Base-by-base conservation (phyloP, 2,888 invertebrate species). In the Spialia ferax region DNA sequence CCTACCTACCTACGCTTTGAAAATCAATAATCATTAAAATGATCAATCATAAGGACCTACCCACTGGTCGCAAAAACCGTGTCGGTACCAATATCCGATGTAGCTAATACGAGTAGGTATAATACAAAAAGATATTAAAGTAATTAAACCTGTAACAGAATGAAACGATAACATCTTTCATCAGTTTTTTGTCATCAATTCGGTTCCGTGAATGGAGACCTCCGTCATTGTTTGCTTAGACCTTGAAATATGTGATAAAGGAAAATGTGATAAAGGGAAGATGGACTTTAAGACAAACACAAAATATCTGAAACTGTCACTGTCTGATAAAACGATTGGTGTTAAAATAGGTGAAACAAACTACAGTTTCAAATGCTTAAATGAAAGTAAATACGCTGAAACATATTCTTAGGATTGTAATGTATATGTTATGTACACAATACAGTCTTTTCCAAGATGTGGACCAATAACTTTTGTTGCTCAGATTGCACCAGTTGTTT, bases 71-170 rank as follows among this genome's bases (percentile, higher is more conserved):
- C 18, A 59, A 65, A 64, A 65, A 65, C 52, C 13, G 11, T 29
- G 29, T 29, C 52, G n/a, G 8, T 55, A 55, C 54, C 29, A 8
- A 55, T 15, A 55, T 55, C 54, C 15, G 15, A 55, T 29, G 18
- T 10, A 5, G 4, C 29, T 32, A 50, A 22, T 50, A 10, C 32
- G 26, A 18, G n/a, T 48, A 48, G 10, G 48, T 35, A 35, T 20
- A 38, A 35, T 15, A 32, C 23, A 42, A 60, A 66, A 54, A 66
- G 52, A 55, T 56, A 54, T n/a, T 67, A 70, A 67, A 62, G 70
- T 63, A 63, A 69, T 66, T 64, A 63, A 63, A 67, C 64, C n/a
- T 66, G 54, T 63, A 70, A 57, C 70, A 50, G 32, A 65, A 65
- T 59, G 61, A 48, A 26, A 67, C 56, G 67, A 67, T 67, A 62